Conservation (phyloP, 2,888 invertebrate genomes). For the Epinotia brunnichana region DNA sequence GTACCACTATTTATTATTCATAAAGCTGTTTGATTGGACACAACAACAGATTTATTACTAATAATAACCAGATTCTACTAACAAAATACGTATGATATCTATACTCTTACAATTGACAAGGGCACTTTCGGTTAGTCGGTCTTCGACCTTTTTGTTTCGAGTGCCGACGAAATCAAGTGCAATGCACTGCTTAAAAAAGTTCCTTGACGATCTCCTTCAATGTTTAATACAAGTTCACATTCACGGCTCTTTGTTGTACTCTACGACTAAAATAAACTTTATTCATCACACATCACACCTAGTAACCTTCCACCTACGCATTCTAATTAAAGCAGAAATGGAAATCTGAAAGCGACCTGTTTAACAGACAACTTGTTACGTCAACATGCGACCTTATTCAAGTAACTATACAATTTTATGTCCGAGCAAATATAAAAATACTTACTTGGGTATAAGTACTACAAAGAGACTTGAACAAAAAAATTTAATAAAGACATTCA, state of each 20-base stretch:
- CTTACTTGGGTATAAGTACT: not conserved
- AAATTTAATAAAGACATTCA: slow-evolving; percentile 6
- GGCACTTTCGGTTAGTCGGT: not conserved
- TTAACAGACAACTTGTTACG: slow-evolving; percentile 1
- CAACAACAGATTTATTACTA: not conserved
- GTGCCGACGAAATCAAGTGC: slow-evolving; percentile 6
- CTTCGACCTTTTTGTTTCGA: not conserved
- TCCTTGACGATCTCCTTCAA: slow-evolving; percentile 16
- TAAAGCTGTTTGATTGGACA: no score
- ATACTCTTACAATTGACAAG: not conserved
- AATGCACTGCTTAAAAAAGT: slow-evolving; percentile 30
- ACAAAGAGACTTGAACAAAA: not conserved
- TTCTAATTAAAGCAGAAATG: slow-evolving; percentile 28
- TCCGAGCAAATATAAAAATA: not conserved
- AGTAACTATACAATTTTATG: no score
- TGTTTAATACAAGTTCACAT: slow-evolving; percentile 25
- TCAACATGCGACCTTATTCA: no score
- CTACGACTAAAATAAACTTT: slow-evolving; percentile 27
- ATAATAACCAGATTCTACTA: not conserved
- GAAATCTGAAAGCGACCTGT: slow-evolving; percentile 3
- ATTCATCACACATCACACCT: slow-evolving; percentile 13
- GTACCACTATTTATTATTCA: no score
- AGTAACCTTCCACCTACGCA: slow-evolving; percentile 28
- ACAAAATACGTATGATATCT: not conserved
- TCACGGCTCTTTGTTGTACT: slow-evolving; percentile 19